Base-by-base conservation (phyloP, 2,113 vertebrate genomes). In the Phalacrocorax carbo region DNA sequence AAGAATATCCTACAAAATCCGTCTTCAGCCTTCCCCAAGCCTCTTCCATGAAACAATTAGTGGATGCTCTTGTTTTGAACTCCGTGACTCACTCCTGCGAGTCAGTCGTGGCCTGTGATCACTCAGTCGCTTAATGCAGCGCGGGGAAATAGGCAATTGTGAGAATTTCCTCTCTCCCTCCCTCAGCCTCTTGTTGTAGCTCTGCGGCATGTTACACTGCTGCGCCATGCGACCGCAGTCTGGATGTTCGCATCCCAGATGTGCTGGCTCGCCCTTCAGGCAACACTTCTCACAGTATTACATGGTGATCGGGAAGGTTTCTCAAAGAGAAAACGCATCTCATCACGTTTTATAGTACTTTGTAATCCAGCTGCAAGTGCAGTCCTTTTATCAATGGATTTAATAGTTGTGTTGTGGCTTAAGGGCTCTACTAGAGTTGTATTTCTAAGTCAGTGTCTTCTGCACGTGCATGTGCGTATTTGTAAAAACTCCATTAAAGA, bases 61-160 rank as follows among this genome's bases (percentile, higher is more conserved):
- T 97, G 95, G 97, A 97, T 97, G 95, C 95, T 97, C 91, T 95
- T 95, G 93, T 95, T 96, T 96, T 89, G 95, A 97, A 93, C 87
- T 87, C 94, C 22, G 30, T 97, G 95, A 97, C 75, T 97, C 97
- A 96, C 78, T 93, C 51, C 60, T 34, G 58, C 44, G 91, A 77
- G 70, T 93, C 78, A 58, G 75, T 0, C 16, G 68, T 48, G 82
- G 89, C 77, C 88, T 95, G 91, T 77, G 95, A 94, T 94, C 75
- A 6, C 48, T 87, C 62, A n/a, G 61, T 62, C 23, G 9, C 73
- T 94, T 65, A 82, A 58, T 25, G 79, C 1, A 0, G 48, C 0
- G 1, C 0, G 0, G 94, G 97, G 89, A 97, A 97, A 82, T 3
- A 51, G 62, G 96, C 94, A 66, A 86, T 86, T 83, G 95, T 97